Percentiles rank a stretch among this genome's conserved stretches.
phyloP scores from a whole-genome alignment of 2,888 invertebrate species.

The Sialis lutaria region DNA sequence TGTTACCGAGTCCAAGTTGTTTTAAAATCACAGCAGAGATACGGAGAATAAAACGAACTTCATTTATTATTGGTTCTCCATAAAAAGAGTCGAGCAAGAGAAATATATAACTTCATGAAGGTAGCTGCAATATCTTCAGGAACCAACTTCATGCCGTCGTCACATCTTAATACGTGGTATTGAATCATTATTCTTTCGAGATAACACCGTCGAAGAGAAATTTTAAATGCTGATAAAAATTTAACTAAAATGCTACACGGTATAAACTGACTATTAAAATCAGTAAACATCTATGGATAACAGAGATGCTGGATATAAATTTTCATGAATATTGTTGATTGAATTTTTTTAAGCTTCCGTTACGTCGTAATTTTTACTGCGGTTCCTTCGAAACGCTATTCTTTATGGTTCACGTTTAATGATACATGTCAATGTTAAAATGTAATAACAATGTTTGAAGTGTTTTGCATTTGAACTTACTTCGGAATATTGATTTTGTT shows the following conservation, averaged over 20 bases:
- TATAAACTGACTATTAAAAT: slow-evolving; percentile 1
- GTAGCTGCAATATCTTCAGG: slow-evolving; percentile 13
- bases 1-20: background rate
- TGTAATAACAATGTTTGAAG: too few relatives aligned
- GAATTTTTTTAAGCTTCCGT: background rate
- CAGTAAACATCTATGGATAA: background rate
- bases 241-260: background rate
- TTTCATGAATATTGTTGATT: background rate
- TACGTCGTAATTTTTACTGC: too few relatives aligned
- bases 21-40: background rate
- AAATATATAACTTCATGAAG: slow-evolving; percentile 13
- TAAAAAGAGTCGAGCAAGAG: slow-evolving; percentile 6
- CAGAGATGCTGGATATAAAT: background rate
- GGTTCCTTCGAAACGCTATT: too few relatives aligned
- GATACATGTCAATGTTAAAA: too few relatives aligned
- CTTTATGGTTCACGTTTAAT: too few relatives aligned
- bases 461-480: too few relatives aligned
- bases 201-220: background rate
- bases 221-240: background rate
- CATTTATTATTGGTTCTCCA: slow-evolving; percentile 3
- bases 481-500: too few relatives aligned
- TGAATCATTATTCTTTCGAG: background rate
- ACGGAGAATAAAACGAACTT: slow-evolving; percentile 2
- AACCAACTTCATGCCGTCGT: background rate
- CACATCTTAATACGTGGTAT: background rate